Conservation (phyloP, 1,140 invertebrate species). For the Adoxophyes honmai region DNA sequence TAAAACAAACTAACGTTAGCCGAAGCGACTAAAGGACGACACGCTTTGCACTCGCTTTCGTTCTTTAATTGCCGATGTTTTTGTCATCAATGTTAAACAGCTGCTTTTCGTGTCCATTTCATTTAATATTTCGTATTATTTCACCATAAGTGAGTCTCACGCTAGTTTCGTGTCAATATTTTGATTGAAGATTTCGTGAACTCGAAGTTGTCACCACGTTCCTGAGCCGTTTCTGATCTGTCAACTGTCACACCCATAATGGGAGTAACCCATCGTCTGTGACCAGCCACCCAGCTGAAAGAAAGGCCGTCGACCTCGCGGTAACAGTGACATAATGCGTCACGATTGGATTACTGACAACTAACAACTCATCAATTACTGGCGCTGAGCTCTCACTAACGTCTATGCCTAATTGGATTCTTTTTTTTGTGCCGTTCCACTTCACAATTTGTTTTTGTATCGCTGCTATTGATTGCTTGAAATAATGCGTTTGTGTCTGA, state of each 20-base stretch:
- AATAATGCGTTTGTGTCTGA: background rate
- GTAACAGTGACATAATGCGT: slow-evolving; percentile 31
- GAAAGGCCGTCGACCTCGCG: slow-evolving; percentile 28
- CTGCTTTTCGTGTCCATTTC: background rate
- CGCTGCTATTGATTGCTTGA: background rate
- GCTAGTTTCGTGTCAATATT: background rate
- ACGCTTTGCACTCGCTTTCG: slow-evolving; percentile 25
- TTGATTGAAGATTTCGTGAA: background rate
- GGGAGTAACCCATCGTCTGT: background rate
- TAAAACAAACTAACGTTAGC: slow-evolving; percentile 30
- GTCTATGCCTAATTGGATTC: slow-evolving; percentile 11
- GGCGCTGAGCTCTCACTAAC: background rate
- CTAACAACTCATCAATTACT: slow-evolving; percentile 37
- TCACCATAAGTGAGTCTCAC: too few species aligned
- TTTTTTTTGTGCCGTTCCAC: slow-evolving; percentile 2
- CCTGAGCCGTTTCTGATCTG: background rate
- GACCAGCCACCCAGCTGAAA: slow-evolving; percentile 25
- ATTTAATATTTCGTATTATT: background rate
- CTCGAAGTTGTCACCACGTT: background rate
- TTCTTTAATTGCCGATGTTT: slow-evolving; percentile 13
- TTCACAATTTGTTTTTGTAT: background rate
- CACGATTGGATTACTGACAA: slow-evolving; percentile 37
- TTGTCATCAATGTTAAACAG: slow-evolving; percentile 8
- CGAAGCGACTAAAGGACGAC: slow-evolving; percentile 7
- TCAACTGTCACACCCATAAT: background rate